Base-by-base conservation (phyloP, 2,113 vertebrate species). In the Lepidothrix coronata region DNA sequence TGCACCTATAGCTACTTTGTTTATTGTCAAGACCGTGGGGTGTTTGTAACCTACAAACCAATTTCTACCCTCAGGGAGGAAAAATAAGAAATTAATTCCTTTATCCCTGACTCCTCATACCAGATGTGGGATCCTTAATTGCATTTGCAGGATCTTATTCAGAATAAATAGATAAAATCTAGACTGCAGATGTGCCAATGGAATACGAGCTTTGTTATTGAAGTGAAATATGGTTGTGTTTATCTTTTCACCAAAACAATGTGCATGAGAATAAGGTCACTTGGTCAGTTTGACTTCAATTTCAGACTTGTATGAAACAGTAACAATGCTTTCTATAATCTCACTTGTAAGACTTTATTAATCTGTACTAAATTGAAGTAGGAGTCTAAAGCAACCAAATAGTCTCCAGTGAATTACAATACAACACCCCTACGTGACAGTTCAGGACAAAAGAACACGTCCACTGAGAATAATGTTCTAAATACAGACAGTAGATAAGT, bases 71-170 rank as follows among this genome's bases (percentile, higher is more conserved):
- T 44, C 55, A 59, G 52, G 81, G 93, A 93, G 24, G 44, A 83
- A 93, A 97, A 96, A 92, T 57, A 95, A 81, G 87, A 84, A 97
- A 97, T 97, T 97, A 97, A 97, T 96, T 97, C 88, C 54, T 77
- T 95, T 87, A 89, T 92, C 39, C 68, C 52, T 51, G 86, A 48
- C 49, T 97, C 80, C 80, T 95, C 61, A 49, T 58, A 84, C 14
- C 30, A 75, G 80, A 90, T 8, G 6, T 71, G 20, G 85, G 90
- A 94, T 72, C 61, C 92, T 93, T 97, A 95, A 95, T 97, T 97
- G 63, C 30, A 12, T 96, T 97, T 67, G 76, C 17, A 49, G 27
- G 41, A 55, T 96, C 68, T 63, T 95, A 72, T 86, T 94, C 62
- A 91, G 73, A 97, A 96, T 70, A 33, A 90, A 41, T 31, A 93